These are phyloP conservation scores for Lophotriccus pileatus DNA, from an alignment of 2,797 vertebrate genomes.

Conservation along the genomic window DNA sequence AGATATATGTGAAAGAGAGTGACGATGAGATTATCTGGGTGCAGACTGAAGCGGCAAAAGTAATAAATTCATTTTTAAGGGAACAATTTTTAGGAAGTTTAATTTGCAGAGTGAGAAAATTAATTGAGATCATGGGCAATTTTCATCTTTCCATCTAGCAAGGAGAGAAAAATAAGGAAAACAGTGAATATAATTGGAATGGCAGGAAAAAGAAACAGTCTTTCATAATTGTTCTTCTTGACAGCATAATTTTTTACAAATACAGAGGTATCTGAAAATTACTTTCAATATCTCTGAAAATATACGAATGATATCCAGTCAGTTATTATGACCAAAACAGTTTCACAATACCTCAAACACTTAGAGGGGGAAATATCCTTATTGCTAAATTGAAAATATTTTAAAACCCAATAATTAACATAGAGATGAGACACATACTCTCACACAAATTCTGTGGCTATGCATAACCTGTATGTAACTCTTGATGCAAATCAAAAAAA, in stretches of 20 bases:
- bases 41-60: background rate
- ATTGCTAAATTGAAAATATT: background rate
- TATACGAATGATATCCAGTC: background rate
- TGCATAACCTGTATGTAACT: background rate
- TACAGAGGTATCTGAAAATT: background rate
- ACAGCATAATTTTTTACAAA: background rate
- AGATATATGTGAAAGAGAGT: background rate
- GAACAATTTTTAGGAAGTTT: constrained; percentile 32
- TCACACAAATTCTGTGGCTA: background rate
- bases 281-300: background rate
- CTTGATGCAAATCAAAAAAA: background rate
- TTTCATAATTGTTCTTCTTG: constrained; percentile 1
- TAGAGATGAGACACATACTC: background rate
- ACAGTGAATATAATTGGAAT: background rate
- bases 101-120: constrained; percentile 28
- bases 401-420: background rate
- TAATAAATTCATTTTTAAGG: background rate
- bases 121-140: constrained; percentile 9
- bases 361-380: background rate
- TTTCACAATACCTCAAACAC: background rate
- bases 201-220: constrained; percentile 14
- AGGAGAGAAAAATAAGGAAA: background rate
- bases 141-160: constrained; percentile 16
- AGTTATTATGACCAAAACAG: background rate
- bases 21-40: background rate